These are phyloP conservation scores for Heterotis niloticus DNA, from an alignment of 2,113 vertebrate species.

Conservation along the genomic window DNA sequence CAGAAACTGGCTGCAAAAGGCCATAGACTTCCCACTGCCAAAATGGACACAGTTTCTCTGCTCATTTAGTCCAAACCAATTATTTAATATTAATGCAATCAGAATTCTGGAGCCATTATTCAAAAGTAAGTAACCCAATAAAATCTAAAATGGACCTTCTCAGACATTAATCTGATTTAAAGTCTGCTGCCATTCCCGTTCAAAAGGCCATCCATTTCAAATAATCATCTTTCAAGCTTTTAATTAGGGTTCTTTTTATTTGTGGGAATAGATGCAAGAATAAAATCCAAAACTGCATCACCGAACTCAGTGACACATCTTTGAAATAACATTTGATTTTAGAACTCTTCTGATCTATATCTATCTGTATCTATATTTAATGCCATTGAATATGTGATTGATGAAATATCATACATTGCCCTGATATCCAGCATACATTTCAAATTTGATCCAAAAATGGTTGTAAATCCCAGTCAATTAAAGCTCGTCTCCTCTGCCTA, in stretches of 20 bases:
- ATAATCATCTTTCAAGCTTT: constrained; percentile 27
- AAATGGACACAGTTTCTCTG: constrained; percentile 13
- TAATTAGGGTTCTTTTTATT: constrained; percentile 25
- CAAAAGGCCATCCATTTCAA: constrained; percentile 36
- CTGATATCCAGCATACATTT: no score
- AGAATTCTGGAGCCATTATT: constrained; percentile 30
- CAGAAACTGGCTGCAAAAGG: neutral
- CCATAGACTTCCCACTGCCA: neutral
- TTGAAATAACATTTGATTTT: no score
- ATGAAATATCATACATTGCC: no score
- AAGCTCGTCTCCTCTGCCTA: no score
- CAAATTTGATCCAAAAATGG: no score
- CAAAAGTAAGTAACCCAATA: constrained; percentile 33
- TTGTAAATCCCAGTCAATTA: no score
- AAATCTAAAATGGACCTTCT: constrained; percentile 34
- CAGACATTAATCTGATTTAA: constrained; percentile 40
- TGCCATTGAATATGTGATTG: no score
- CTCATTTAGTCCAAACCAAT: constrained; percentile 28
- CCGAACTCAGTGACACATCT: no score
- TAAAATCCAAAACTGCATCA: neutral
- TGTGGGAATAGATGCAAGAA: neutral
- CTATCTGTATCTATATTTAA: no score
- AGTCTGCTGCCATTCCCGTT: constrained; percentile 32
- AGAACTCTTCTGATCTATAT: no score
- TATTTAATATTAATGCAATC: constrained; percentile 38